phyloP scores from a whole-genome alignment of 2,113 vertebrate species.

The Macquaria ambigua region DNA sequence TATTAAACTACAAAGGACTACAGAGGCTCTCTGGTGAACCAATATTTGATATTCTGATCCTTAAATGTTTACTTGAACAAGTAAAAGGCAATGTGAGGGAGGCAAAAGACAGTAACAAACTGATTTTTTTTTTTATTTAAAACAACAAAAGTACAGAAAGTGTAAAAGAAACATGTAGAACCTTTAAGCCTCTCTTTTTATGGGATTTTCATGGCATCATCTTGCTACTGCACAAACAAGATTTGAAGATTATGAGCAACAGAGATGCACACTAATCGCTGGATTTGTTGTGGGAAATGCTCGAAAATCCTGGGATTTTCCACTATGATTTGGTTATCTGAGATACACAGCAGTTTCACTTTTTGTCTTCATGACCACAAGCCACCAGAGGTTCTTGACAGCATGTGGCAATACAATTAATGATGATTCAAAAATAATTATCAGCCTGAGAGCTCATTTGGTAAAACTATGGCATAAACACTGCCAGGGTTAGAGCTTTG shows the following conservation, averaged over 20 bases:
- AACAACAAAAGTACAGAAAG: not conserved
- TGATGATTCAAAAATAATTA: not conserved
- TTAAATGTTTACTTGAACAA: not conserved
- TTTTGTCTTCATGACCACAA: slow-evolving; percentile 7
- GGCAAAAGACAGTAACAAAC: not conserved
- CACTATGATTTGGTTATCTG: slow-evolving; percentile 49
- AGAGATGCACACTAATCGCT: slow-evolving; percentile 67
- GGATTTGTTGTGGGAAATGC: slow-evolving; percentile 76
- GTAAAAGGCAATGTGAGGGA: not conserved
- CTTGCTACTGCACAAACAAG: slow-evolving; percentile 69
- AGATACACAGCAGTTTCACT: slow-evolving; percentile 29
- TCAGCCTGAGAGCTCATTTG: not conserved
- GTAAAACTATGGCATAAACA: slow-evolving; percentile 1
- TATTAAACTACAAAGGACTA: not conserved
- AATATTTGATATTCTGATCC: not conserved
- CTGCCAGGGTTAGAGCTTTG: not conserved
- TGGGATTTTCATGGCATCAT: slow-evolving; percentile 72
- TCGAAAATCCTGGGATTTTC: slow-evolving; percentile 73
- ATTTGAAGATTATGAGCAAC: slow-evolving; percentile 75
- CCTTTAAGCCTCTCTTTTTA: slow-evolving; percentile 52
- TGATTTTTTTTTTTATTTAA: slow-evolving; percentile 6
- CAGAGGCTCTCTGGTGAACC: too few species aligned
- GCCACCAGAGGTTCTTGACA: not conserved
- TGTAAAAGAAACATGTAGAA: slow-evolving; percentile 8
- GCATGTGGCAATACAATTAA: not conserved